These are phyloP conservation scores for Xylota sylvarum DNA, from an alignment of 2,888 invertebrate genomes.

Conservation along the genomic window DNA sequence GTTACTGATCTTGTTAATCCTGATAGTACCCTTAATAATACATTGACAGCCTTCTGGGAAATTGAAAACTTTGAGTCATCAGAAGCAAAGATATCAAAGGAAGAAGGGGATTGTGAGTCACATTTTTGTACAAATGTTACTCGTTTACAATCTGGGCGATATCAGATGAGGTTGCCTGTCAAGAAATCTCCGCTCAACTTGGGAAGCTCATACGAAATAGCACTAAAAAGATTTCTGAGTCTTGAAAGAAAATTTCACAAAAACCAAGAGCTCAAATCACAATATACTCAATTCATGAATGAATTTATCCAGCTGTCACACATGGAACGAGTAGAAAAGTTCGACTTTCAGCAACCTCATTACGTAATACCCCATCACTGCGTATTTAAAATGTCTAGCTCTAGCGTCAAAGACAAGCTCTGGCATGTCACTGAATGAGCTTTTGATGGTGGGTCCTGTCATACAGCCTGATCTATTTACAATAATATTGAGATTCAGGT, in stretches of 20 bases:
- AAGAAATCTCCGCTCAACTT: too few species aligned
- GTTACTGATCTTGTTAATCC: neutral
- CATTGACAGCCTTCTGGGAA: neutral
- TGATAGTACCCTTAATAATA: neutral
- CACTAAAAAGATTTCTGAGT: too few species aligned
- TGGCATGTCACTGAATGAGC: constrained; percentile 36
- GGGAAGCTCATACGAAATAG: too few species aligned
- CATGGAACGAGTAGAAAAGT: constrained; percentile 18
- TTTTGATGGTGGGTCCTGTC: constrained; percentile 33
- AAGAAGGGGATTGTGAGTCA: constrained; percentile 9
- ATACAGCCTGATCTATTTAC: constrained; percentile 46
- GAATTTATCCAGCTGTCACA: constrained; percentile 41
- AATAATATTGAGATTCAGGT: too few species aligned
- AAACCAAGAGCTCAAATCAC: constrained; percentile 27
- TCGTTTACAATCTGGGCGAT: constrained; percentile 21
- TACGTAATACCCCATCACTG: constrained; percentile 55
- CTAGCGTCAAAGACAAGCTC: constrained; percentile 35
- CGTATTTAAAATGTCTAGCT: constrained; percentile 45
- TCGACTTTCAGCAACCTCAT: constrained; percentile 37
- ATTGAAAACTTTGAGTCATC: constrained; percentile 1
- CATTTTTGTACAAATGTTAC: neutral
- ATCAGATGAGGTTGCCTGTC: too few species aligned
- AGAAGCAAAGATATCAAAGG: constrained; percentile 3
- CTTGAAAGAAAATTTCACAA: constrained; percentile 33
- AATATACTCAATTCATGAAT: too few species aligned